Base-by-base conservation (phyloP, 2,888 invertebrate species). In the Deroplatys truncata region DNA sequence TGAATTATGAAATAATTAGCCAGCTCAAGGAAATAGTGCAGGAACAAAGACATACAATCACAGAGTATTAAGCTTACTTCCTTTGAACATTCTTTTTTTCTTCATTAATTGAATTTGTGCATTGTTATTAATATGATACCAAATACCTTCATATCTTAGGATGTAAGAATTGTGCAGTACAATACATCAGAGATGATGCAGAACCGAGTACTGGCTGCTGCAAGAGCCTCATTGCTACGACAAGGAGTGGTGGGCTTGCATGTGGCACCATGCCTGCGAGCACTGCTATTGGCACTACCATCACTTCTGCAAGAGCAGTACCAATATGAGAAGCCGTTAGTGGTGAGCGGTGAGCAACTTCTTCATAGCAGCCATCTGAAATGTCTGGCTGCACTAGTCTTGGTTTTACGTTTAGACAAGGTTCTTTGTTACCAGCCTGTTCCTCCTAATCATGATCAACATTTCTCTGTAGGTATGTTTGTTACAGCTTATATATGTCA, bases 331-430 rank as follows among this genome's bases (percentile, higher is more conserved):
- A 95, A 95, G 92, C 93, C 94, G n/a, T 92, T 93, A 43, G 95
- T 96, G 20, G 94, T 94, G 91, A 94, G 94, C 88, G 96, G 96
- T 0, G 94, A 94, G 29, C 95, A 95, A 91, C 92, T 96, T 89
- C 93, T 95, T 92, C 95, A 95, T 92, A 95, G 95, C 91, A 92
- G 94, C 85, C 95, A 95, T 92, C 93, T 96, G 88, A 95, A 95
- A 92, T 94, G 95, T 92, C 92, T 96, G 88, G 93, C 94, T 35
- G 93, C 94, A 0, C 92, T 96, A 84, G 94, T 95, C 0, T 92
- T 95, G 16, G 93, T 95, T 49, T 93, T 96, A 29, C 93, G 94
- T 35, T 92, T 96, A 28, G 95, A 95, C 91, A 93, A 93, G 84
- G 93, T 95, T 16, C 92, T 95, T 3, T 95, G 95, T 92, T 94